Evolutionary conservation across 2,888 invertebrate genomes (phyloP).

Genomic region (Chrysolina americana): DNA sequence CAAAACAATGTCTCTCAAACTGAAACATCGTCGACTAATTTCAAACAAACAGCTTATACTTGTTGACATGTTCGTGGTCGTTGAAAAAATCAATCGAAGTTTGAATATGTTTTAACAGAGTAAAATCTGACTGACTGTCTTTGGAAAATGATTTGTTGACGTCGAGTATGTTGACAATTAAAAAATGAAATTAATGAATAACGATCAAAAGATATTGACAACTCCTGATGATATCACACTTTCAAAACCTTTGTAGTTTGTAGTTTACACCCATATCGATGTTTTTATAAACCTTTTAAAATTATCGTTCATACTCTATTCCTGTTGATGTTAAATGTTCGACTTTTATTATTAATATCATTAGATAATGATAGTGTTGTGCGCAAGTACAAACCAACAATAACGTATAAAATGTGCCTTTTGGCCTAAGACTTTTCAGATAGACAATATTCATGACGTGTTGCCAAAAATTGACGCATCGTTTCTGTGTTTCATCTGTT

Average conservation of each 20-base stretch:
- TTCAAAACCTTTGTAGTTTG: constrained; percentile 11
- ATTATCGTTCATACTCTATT: constrained; percentile 30
- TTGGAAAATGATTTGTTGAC: not conserved
- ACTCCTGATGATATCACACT: not conserved
- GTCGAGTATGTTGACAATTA: not conserved
- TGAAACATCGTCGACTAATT: too few relatives aligned
- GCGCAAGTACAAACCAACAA: constrained; percentile 58
- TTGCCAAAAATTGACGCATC: constrained; percentile 64
- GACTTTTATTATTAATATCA: constrained; percentile 46
- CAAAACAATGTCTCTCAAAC: too few relatives aligned
- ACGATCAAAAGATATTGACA: not conserved
- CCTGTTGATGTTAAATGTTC: constrained; percentile 36
- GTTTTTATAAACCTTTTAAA: constrained; percentile 45
- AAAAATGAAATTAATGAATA: not conserved
- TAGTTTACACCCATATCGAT: constrained; percentile 39
- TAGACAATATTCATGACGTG: constrained; percentile 58
- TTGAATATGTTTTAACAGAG: too few relatives aligned
- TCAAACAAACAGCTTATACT: too few relatives aligned
- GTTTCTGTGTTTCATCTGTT: constrained; percentile 43
- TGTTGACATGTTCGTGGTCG: too few relatives aligned
- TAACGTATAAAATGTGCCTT: constrained; percentile 54
- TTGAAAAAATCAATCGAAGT: too few relatives aligned
- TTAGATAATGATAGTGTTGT: constrained; percentile 29
- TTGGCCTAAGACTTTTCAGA: constrained; percentile 33
- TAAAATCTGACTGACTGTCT: not conserved